Evolutionary conservation across 1,140 invertebrate species (phyloP), one percentile per base, ranked within the genome.

Genomic region (Phortica variegata): DNA sequence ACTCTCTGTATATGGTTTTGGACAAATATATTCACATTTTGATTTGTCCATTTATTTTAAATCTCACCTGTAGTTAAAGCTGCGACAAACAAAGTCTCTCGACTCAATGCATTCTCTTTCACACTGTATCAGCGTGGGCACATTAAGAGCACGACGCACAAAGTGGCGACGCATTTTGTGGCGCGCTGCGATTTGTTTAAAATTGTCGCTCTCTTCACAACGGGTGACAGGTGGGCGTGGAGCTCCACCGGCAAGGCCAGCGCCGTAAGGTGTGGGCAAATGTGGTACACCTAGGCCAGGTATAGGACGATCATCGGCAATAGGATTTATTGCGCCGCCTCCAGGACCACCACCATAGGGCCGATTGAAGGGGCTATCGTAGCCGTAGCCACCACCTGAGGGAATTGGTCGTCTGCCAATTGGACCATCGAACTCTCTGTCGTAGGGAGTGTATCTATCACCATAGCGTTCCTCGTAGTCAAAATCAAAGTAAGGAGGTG

Each of bases 21-120:
- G 36, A 32, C 37, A 47, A 54, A 58, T 62, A 26, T 36, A 39
- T 16, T 20, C 16, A 39, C 34, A 42, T 13, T 37, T 43, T 19
- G 38, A 32, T 10, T 15, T 16, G 21, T 1, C 6, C 42, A 38
- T 10, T 43, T 47, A 50, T 57, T 54, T 34, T 29, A 7, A 5
- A 48, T 52, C 47, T 37, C 51, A 68, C 72, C 87, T 85, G 78
- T 85, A 93, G 78, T 93, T 94, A 77, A 93, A 93, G 10, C 90
- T 89, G 61, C 87, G 79, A 60, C 91, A 94, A n/a, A 89, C 82
- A 63, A 93, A 93, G 63, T 93, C 90, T 56, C 86, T 80, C 7
- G 86, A 83, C 63, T 91, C 88, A 12, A 85, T 82, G 70, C 91
- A 94, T 71, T 91, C 89, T 45, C 86, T 78, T 70, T 93, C 87